phyloP scores from a whole-genome alignment of 2,888 invertebrate genomes.

The Mimumesa dahlbomi region DNA sequence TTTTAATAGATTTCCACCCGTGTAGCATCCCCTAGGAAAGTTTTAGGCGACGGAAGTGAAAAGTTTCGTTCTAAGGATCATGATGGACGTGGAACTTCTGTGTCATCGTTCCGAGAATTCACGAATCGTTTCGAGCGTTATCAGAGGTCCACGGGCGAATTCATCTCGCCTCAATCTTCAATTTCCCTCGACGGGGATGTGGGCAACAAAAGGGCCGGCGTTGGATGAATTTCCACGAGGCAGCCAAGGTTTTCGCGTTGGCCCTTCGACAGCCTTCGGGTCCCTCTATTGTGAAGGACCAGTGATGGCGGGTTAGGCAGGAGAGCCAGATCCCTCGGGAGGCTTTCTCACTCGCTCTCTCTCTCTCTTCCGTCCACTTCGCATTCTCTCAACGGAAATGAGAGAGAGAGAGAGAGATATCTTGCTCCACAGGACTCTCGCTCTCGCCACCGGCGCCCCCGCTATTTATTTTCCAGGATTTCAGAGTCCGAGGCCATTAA shows the following conservation, averaged over 20 bases:
- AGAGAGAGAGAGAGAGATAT: constrained; percentile 38
- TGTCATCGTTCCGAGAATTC: no score
- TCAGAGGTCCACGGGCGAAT: no score
- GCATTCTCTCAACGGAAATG: constrained; percentile 20
- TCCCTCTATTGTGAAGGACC: constrained; percentile 54
- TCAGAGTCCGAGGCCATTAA: constrained; percentile 80
- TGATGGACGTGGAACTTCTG: no score
- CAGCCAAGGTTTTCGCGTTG: constrained; percentile 54
- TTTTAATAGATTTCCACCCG: no score
- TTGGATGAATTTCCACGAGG: constrained; percentile 47
- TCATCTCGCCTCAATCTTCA: no score
- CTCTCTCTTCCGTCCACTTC: constrained; percentile 26
- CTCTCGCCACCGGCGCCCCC: constrained; percentile 71
- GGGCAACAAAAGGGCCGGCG: constrained; percentile 48
- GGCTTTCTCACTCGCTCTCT: constrained; percentile 45
- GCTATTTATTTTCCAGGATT: constrained; percentile 80
- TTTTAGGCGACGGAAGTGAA: no score
- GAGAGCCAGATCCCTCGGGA: constrained; percentile 64
- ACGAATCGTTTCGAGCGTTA: no score
- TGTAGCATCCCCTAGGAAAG: no score
- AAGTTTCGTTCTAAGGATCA: no score
- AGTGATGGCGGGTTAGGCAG: constrained; percentile 56
- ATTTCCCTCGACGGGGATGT: constrained; percentile 16
- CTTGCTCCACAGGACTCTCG: constrained; percentile 69
- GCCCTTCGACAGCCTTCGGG: constrained; percentile 59